A percentile compares a stretch with the other conserved stretches of the same genome.
Evolutionary conservation across 1,140 invertebrate species (phyloP).

Genomic region (Drosophila tsacasi): DNA sequence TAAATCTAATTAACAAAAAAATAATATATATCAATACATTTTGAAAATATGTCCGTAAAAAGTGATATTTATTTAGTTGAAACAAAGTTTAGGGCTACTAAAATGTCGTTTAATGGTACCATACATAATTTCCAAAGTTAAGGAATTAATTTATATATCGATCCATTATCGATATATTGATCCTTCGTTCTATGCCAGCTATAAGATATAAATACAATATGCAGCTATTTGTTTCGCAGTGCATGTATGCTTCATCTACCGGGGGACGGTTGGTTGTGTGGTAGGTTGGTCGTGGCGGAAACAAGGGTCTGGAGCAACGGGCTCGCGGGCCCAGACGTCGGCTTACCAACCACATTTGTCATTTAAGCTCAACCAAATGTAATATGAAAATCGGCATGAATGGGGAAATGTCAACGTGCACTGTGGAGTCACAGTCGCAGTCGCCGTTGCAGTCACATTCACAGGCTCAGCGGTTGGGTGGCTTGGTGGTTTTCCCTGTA

Average conservation of each 20-base stretch:
- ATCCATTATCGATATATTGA: neutral
- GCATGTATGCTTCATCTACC: neutral
- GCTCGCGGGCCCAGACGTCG: conserved; percentile 61
- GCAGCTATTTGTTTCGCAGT: neutral
- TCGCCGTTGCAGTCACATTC: conserved; percentile 1
- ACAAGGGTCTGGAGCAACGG: conserved; percentile 21
- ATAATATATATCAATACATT: too few species aligned
- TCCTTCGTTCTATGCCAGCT: neutral
- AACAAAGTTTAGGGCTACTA: too few species aligned
- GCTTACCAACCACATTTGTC: conserved; percentile 79
- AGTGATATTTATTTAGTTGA: too few species aligned
- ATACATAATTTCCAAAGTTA: too few species aligned
- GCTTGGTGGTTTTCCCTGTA: conserved; percentile 49
- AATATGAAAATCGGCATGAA: conserved; percentile 79
- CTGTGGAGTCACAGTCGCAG: conserved; percentile 27
- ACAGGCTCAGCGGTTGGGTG: conserved; percentile 3
- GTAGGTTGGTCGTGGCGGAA: conserved; percentile 1
- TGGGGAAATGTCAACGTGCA: conserved; percentile 75
- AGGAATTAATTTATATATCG: neutral
- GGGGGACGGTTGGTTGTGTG: neutral
- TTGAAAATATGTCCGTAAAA: too few species aligned
- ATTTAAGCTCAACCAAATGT: conserved; percentile 80
- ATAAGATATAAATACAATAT: neutral
- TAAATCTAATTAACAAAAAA: too few species aligned
- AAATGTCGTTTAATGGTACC: too few species aligned